Conservation (phyloP, 2,113 vertebrate species). For the Aegotheles bennettii region DNA sequence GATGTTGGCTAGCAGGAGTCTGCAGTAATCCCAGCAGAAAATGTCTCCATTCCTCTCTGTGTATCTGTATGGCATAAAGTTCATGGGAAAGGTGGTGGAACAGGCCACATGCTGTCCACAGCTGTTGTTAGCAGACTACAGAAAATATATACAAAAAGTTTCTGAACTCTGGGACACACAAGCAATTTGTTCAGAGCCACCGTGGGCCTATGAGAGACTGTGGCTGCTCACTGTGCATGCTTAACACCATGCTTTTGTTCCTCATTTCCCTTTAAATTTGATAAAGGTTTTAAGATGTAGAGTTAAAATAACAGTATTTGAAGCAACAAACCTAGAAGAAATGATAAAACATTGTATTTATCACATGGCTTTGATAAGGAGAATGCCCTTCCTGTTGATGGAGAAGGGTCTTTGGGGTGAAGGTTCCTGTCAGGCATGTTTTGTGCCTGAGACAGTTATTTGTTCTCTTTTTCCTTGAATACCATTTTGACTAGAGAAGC, state of each 20-base stretch:
- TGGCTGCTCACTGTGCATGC: background rate
- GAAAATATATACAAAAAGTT: background rate
- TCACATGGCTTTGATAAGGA: fast-evolving
- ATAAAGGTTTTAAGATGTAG: background rate
- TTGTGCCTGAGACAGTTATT: background rate
- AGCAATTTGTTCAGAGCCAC: background rate
- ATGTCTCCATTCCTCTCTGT: background rate
- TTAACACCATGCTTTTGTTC: background rate
- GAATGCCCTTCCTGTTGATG: background rate
- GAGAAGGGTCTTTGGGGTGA: background rate
- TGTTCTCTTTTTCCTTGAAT: background rate
- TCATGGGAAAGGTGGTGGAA: background rate
- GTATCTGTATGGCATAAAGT: background rate
- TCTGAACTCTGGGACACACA: background rate
- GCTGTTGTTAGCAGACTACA: background rate
- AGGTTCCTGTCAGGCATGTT: background rate
- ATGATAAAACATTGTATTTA: background rate
- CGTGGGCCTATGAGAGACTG: background rate
- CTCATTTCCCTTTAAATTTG: background rate
- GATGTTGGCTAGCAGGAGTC: background rate
- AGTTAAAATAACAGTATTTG: background rate
- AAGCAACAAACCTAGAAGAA: background rate
- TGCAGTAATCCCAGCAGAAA: background rate
- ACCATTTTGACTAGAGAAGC: background rate
- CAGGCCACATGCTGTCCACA: background rate